Conservation (phyloP, 2,113 vertebrate species). For the Anoura caudifer region DNA sequence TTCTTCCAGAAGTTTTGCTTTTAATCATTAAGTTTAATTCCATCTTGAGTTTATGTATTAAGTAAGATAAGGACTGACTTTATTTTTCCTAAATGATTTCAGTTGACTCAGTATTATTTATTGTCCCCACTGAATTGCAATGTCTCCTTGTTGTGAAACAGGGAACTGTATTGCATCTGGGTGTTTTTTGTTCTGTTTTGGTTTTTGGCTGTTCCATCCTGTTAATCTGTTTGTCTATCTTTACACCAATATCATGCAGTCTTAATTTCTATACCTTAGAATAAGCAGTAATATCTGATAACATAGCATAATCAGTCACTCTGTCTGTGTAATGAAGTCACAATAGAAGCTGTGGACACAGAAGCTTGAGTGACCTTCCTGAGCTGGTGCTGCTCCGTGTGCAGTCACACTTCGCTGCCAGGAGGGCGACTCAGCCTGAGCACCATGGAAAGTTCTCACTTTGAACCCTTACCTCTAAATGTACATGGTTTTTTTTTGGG, state of each 20-base stretch:
- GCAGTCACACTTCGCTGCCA: neutral
- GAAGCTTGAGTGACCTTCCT: neutral
- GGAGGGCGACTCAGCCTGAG: neutral
- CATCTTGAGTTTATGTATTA: neutral
- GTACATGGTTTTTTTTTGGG: neutral
- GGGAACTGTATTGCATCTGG: neutral
- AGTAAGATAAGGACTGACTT: neutral
- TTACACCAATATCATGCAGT: neutral
- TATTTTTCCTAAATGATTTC: neutral
- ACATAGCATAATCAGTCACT: neutral
- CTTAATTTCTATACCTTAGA: neutral
- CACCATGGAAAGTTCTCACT: neutral
- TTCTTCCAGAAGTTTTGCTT: neutral
- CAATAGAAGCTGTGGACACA: neutral
- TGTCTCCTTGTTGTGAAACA: neutral
- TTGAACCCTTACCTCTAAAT: neutral
- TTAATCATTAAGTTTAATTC: neutral
- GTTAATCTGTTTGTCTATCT: neutral
- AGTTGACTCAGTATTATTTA: neutral
- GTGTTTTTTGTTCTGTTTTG: neutral
- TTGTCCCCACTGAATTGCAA: neutral
- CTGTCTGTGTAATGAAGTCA: neutral
- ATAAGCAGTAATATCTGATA: neutral
- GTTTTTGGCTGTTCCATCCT: neutral
- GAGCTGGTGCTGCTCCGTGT: neutral